Conservation (phyloP, 2,888 invertebrate species). For the Nomada lathburiana region DNA sequence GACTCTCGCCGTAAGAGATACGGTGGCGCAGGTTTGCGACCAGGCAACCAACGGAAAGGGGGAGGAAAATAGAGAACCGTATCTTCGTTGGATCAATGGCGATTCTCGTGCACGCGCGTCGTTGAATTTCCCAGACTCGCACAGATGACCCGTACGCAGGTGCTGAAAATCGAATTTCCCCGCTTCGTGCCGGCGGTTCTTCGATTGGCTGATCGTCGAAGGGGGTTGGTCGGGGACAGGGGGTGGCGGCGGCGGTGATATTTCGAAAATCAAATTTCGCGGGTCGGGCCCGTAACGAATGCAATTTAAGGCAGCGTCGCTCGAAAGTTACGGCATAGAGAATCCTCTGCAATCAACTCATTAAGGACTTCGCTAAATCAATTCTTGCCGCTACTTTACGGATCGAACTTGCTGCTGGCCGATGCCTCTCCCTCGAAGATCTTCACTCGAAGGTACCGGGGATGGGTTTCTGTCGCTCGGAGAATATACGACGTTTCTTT, state of each 20-base stretch:
- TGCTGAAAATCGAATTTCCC: slow-evolving; percentile 66
- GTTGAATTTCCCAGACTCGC: slow-evolving; percentile 39
- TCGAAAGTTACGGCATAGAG: slow-evolving; percentile 60
- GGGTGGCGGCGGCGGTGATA: slow-evolving; percentile 44
- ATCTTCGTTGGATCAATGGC: slow-evolving; percentile 29
- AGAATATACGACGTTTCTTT: too few species aligned
- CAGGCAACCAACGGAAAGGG: background rate
- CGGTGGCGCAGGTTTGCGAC: background rate
- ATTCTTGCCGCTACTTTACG: slow-evolving; percentile 55
- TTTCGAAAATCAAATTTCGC: slow-evolving; percentile 69
- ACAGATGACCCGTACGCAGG: slow-evolving; percentile 59
- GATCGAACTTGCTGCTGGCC: slow-evolving; percentile 37
- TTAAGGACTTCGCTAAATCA: slow-evolving; percentile 68
- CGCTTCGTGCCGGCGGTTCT: slow-evolving; percentile 42
- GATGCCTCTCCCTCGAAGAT: background rate
- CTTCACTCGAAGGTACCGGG: background rate
- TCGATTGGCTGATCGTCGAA: slow-evolving; percentile 18
- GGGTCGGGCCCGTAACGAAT: slow-evolving; percentile 65
- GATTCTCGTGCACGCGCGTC: slow-evolving; percentile 47
- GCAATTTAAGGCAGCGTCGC: slow-evolving; percentile 64
- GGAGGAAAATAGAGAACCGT: background rate
- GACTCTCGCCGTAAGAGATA: background rate
- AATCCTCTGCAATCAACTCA: slow-evolving; percentile 69
- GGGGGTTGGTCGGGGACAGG: background rate
- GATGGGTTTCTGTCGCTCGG: background rate